Base-by-base conservation (phyloP, 2,113 vertebrate genomes). In the Hucho hucho region DNA sequence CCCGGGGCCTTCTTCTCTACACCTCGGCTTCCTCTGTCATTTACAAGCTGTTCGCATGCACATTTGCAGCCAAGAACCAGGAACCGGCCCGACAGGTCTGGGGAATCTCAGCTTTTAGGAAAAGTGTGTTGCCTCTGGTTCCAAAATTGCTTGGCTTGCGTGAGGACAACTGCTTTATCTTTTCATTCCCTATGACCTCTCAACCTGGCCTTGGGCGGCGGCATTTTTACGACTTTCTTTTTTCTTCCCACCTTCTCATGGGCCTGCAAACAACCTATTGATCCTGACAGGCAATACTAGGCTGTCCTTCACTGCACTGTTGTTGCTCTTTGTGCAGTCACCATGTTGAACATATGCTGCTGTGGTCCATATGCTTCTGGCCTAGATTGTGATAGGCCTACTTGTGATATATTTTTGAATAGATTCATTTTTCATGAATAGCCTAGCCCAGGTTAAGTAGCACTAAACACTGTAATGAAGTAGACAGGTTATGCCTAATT, bases 1-100 rank as follows among this genome's bases (percentile, higher is more conserved):
- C 90, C 29, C 14, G 69, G 90, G 93, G 91, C 18, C 61, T 88
- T 64, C 74, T 72, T 86, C 87, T 90, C 75, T 64, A 86, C 91
- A 91, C 90, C 89, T 92, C 78, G 64, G 81, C 89, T 92, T 94
- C 92, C 92, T 89, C 37, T 43, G 89, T 90, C 91, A 79, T 88
- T 91, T 89, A 90, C 90, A 89, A 89, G 88, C 79, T 83, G 77
- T 83, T 92, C 56, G 75, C 91, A 89, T 92, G 90, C 90, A 89
- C 76, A 69, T 56, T 59, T 74, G 6, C 70, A 74, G 83, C 70
- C 72, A 71, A 75, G 75, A 79, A 73, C 76, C 72, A 61, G 80
- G 87, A 92, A 94, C 91, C 82, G 76, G 93, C 87, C 74, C 9
- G 87, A 84, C 89, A 46, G 75, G 90, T 92, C 79, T 47, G 22